Percentiles rank a stretch among this genome's conserved stretches.
phyloP scores from a whole-genome alignment of 2,888 invertebrate species.

The Syrista parreyssii region DNA sequence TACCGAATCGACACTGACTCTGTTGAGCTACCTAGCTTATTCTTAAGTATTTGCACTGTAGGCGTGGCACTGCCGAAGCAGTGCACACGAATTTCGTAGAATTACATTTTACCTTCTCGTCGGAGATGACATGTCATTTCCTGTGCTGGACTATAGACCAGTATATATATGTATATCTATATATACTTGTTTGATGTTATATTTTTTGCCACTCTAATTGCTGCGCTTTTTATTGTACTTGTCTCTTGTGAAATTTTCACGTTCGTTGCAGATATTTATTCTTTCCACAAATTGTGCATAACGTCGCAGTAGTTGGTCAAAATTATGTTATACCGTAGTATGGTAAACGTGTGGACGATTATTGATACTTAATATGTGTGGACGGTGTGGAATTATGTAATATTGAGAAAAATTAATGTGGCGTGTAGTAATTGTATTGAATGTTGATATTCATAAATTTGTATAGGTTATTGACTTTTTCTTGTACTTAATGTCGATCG shows the following conservation, averaged over 20 bases:
- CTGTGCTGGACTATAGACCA: background rate
- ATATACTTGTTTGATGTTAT: background rate
- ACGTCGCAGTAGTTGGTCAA: too few relatives aligned
- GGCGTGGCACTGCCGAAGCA: background rate
- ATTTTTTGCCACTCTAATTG: background rate
- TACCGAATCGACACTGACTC: background rate
- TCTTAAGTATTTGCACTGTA: background rate
- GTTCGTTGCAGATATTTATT: background rate
- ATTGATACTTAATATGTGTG: background rate
- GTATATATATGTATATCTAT: background rate
- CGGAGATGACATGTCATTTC: background rate
- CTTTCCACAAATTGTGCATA: background rate
- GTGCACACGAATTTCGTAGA: background rate
- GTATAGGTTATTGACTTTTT: background rate
- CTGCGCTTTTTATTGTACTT: background rate
- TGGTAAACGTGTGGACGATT: background rate
- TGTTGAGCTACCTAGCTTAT: background rate
- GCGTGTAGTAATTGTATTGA: background rate
- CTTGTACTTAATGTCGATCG: background rate
- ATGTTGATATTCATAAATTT: background rate
- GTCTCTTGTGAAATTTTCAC: background rate
- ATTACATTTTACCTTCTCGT: background rate
- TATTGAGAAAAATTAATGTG: background rate
- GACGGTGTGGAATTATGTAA: background rate
- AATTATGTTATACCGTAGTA: too few relatives aligned